phyloP scores from a whole-genome alignment of 2,113 vertebrate genomes.

The Narcine bancroftii region DNA sequence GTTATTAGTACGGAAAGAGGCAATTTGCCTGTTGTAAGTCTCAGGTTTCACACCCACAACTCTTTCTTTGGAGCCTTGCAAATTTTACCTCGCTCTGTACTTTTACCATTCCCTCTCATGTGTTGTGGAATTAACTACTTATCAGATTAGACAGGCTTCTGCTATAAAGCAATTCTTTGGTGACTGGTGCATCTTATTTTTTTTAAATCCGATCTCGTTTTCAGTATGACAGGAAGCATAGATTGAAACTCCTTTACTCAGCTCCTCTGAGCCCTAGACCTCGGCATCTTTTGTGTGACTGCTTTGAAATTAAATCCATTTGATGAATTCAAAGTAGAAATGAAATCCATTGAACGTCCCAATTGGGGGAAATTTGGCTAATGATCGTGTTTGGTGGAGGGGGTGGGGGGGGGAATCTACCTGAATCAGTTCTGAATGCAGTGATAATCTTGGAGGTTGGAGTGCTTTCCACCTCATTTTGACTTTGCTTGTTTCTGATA shows the following conservation, averaged over 20 bases:
- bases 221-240: not conserved
- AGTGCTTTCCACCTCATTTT: not conserved
- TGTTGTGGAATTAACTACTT: not conserved
- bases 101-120: not conserved
- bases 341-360: conserved; percentile 10
- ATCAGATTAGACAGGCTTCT: not conserved
- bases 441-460: not conserved
- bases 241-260: not conserved
- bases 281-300: not conserved
- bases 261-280: not conserved
- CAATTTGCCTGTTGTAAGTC: too few species aligned
- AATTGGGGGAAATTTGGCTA: not conserved
- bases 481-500: not conserved
- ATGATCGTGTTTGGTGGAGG: too few species aligned
- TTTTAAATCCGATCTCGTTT: not conserved
- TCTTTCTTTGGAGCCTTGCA: too few species aligned
- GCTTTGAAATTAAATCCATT: not conserved
- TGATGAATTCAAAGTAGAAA: not conserved
- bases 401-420: too few species aligned
- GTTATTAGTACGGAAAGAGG: too few species aligned
- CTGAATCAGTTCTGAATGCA: not conserved
- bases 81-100: too few species aligned
- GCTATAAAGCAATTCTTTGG: not conserved
- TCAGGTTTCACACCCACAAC: too few species aligned
- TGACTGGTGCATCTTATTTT: not conserved